Base-by-base conservation (phyloP, 2,797 vertebrate genomes). In the Chaunax sp. region DNA sequence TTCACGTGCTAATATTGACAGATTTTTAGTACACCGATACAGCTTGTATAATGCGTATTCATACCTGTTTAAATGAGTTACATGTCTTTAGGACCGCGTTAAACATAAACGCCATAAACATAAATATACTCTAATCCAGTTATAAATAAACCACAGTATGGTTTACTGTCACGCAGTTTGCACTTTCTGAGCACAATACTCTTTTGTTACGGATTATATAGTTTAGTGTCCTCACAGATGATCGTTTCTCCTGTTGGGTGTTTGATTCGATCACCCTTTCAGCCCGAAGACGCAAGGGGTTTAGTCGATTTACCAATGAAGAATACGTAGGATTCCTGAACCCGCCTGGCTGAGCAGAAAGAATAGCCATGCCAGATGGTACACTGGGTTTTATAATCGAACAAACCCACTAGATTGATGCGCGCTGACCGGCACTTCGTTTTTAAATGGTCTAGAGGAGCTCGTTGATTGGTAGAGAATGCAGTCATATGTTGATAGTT, bases 401-500 rank as follows among this genome's bases (percentile, higher is more conserved):
- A 83, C 84, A 45, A 58, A 89, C 76, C 80, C 62, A 50, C 4
- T 0, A 82, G 92, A 95, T 94, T 92, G 65, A 76, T 92, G 85
- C 90, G 89, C 90, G 78, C 55, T 71, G 83, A 62, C 93, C 94
- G 96, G 96, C 61, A 83, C 96, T 95, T 90, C 84, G 95, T 98
- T 95, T 97, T 98, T 98, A 98, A 98, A 98, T 96, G 96, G 96
- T 96, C 95, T 93, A 75, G 80, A 84, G 86, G 83, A 88, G 87
- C 86, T 72, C 69, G 64, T 15, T 91, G 89, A 95, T 95, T 95
- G 95, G 82, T 46, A 8, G 73, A 76, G 35, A 44, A 13, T 0
- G 1, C 2, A 55, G 79, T 78, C 82, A 83, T 52, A 46, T 84
- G 84, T 66, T 64, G 45, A 76, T 23, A 64, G 38, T 78, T 64